These are phyloP conservation scores for Aphis craccivora DNA, from an alignment of 1,140 invertebrate species.

Conservation along the genomic window DNA sequence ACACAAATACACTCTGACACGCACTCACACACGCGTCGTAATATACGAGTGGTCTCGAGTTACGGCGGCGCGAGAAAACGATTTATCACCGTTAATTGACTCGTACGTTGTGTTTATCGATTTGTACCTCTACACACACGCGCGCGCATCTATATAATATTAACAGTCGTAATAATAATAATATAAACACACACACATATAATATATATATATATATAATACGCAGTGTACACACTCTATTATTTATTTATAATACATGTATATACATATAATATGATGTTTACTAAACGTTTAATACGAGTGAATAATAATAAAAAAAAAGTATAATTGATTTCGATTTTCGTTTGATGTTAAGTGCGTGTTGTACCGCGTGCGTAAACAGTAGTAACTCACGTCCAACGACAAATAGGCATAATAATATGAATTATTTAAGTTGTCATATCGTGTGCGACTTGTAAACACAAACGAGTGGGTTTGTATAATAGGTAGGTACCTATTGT, in stretches of 20 bases:
- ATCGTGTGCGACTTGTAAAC: background rate
- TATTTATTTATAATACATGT: background rate
- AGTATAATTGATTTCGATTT: conserved; percentile 9
- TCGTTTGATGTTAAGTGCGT: background rate
- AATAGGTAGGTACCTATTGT: background rate
- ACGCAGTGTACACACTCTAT: background rate
- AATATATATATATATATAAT: background rate
- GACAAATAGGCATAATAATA: background rate
- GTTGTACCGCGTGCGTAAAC: background rate
- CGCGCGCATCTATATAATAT: background rate
- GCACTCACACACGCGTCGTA: background rate
- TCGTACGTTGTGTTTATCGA: conserved; percentile 23
- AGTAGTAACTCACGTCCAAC: background rate
- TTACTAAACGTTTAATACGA: background rate
- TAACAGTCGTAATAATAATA: conserved; percentile 21
- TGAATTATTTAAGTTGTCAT: background rate
- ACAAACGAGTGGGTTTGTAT: background rate
- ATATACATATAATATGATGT: background rate
- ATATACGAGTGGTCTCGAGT: conserved; percentile 14
- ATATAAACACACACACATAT: background rate
- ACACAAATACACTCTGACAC: background rate
- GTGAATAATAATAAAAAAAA: conserved; percentile 12
- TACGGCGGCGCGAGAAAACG: conserved; percentile 22
- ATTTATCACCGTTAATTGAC: conserved; percentile 49
- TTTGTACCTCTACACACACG: background rate